A percentile compares a stretch with the other conserved stretches of the same genome.
Conservation (phyloP, 2,888 invertebrate species). For the Phaonia tiefii region DNA sequence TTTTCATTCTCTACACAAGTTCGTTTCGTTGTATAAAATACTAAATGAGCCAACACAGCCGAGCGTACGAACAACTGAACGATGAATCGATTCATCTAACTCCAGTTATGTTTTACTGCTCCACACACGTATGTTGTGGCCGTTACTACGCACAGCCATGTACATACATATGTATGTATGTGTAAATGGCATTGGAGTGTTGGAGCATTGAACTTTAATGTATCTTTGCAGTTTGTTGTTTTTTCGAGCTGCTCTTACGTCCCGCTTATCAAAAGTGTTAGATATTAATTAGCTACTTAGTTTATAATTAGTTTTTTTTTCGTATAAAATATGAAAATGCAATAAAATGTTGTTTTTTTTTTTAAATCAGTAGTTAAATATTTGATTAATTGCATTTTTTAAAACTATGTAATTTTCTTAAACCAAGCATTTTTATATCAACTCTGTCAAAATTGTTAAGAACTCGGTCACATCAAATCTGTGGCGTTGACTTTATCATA, state of each 20-base stretch:
- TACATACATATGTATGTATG: conserved; percentile 28
- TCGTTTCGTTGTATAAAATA: neutral
- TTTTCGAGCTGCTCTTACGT: conserved; percentile 33
- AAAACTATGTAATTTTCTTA: neutral
- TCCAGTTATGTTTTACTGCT: conserved; percentile 25
- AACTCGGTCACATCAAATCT: too few relatives aligned
- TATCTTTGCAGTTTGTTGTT: conserved; percentile 39
- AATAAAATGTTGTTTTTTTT: conserved; percentile 23
- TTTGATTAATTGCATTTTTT: neutral
- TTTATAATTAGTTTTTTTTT: too few relatives aligned
- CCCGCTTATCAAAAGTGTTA: too few relatives aligned
- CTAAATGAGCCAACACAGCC: neutral
- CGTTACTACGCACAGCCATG: neutral
- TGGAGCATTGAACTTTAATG: conserved; percentile 66
- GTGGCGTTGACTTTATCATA: neutral
- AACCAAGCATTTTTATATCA: neutral
- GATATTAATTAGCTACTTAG: too few relatives aligned
- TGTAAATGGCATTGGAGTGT: conserved; percentile 53
- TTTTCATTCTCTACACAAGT: neutral
- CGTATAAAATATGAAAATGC: too few relatives aligned
- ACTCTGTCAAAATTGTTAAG: neutral
- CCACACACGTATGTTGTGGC: too few relatives aligned
- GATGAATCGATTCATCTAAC: conserved; percentile 29
- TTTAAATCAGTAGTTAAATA: neutral
- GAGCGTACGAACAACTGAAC: neutral